phyloP scores from a whole-genome alignment of 2,113 vertebrate species.

The Serinus canaria region DNA sequence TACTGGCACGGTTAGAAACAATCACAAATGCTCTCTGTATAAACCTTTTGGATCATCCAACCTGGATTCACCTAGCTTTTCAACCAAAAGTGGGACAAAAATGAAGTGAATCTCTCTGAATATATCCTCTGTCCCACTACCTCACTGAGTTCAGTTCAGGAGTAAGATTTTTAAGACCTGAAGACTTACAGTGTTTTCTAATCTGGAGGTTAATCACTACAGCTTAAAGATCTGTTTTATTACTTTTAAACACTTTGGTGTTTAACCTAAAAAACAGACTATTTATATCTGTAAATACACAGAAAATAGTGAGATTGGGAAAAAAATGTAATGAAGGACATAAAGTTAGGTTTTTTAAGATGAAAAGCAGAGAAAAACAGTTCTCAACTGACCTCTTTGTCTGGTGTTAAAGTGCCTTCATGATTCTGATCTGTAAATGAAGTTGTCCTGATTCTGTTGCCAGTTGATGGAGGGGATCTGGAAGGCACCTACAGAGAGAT shows the following conservation, averaged over 20 bases:
- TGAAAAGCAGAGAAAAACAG: background rate
- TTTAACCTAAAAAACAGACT: background rate
- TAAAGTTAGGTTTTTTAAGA: background rate
- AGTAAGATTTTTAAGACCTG: background rate
- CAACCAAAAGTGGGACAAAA: background rate
- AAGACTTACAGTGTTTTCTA: background rate
- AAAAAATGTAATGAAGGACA: background rate
- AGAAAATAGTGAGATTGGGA: background rate
- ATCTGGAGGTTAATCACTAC: background rate
- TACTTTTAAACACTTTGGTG: background rate
- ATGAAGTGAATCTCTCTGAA: background rate
- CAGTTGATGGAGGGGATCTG: slow-evolving; percentile 24
- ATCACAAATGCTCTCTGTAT: background rate
- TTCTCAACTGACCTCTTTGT: slow-evolving; percentile 84
- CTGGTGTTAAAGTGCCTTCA: slow-evolving; percentile 72
- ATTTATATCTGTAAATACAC: background rate
- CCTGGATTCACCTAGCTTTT: background rate
- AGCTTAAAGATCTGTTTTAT: background rate
- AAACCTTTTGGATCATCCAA: background rate
- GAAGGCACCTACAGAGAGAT: slow-evolving; percentile 58
- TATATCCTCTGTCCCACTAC: background rate
- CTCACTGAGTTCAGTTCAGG: background rate
- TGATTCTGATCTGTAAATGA: slow-evolving; percentile 76
- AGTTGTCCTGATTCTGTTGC: slow-evolving; percentile 60
- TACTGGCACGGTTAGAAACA: background rate